These are phyloP conservation scores for Agrochola macilenta DNA, from an alignment of 2,888 invertebrate species.

Conservation along the genomic window DNA sequence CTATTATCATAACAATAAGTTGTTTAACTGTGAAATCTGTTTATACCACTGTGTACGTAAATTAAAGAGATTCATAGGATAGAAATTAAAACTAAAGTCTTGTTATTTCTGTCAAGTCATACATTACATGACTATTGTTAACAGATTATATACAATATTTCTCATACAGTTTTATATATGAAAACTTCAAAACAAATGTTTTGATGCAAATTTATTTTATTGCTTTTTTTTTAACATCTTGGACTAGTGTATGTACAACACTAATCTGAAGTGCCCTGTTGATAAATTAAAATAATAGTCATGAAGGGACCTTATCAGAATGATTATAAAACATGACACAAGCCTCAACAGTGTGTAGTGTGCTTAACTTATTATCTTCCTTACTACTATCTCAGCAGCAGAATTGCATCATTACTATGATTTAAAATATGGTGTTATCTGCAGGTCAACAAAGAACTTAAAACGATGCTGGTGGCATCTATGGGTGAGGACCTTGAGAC, in stretches of 20 bases:
- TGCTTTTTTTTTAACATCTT: background rate
- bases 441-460: conserved; percentile 97
- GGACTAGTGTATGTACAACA: background rate
- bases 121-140: background rate
- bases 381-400: background rate
- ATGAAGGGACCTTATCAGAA: conserved; percentile 6
- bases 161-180: background rate
- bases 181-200: background rate
- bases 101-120: background rate
- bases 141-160: background rate
- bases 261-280: background rate
- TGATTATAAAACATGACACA: conserved; percentile 3
- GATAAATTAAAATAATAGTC: conserved; percentile 1
- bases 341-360: background rate
- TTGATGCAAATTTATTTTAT: too few species aligned
- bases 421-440: conserved; percentile 36
- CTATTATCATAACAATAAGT: background rate
- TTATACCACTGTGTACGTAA: background rate
- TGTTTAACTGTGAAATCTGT: background rate
- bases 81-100: background rate
- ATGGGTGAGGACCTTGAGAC: conserved; percentile 98
- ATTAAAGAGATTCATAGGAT: background rate
- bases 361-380: conserved; percentile 20
- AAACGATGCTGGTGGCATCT: conserved; percentile 97
- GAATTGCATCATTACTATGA: conserved; percentile 34